A percentile compares a stretch with the other conserved stretches of the same genome.
Evolutionary conservation across 1,140 invertebrate species (phyloP).

Genomic region (Drosophila ananassae): DNA sequence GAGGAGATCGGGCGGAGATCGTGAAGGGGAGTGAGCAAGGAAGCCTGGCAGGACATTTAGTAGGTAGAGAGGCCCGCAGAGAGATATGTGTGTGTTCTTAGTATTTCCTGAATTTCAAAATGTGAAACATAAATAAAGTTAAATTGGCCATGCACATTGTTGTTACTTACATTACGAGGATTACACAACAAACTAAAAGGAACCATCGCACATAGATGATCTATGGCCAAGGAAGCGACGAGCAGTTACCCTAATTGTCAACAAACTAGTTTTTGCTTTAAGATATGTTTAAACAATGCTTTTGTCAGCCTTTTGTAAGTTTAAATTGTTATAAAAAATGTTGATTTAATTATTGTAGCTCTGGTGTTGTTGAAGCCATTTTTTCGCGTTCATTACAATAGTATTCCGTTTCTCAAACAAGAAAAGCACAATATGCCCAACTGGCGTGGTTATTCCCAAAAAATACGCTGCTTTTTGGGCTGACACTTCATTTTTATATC

Average conservation of each 20-base stretch:
- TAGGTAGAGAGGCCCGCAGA: constrained; percentile 5
- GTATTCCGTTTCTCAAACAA: constrained; percentile 1
- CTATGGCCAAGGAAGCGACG: constrained; percentile 9
- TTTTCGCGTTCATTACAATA: constrained; percentile 12
- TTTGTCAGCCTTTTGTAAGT: neutral
- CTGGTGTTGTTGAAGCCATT: neutral
- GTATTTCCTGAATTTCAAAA: constrained; percentile 59
- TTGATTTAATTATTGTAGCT: constrained; percentile 1
- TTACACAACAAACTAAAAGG: constrained; percentile 44
- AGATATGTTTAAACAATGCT: neutral
- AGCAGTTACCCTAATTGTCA: constrained; percentile 19
- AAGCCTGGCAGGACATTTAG: constrained; percentile 45
- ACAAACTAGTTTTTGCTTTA: neutral
- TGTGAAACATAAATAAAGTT: constrained; percentile 59
- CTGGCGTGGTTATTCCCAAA: constrained; percentile 5
- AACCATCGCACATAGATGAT: constrained; percentile 5
- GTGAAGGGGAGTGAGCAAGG: neutral
- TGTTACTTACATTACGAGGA: constrained; percentile 52
- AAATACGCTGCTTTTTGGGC: constrained; percentile 51
- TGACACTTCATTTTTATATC: constrained; percentile 74
- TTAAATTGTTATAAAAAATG: neutral
- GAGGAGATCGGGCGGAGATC: neutral
- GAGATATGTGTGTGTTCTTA: constrained; percentile 39
- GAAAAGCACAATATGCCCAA: constrained; percentile 21
- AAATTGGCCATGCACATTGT: constrained; percentile 61